Base-by-base conservation (phyloP, 2,888 invertebrate genomes). In the Bembecia ichneumoniformis region DNA sequence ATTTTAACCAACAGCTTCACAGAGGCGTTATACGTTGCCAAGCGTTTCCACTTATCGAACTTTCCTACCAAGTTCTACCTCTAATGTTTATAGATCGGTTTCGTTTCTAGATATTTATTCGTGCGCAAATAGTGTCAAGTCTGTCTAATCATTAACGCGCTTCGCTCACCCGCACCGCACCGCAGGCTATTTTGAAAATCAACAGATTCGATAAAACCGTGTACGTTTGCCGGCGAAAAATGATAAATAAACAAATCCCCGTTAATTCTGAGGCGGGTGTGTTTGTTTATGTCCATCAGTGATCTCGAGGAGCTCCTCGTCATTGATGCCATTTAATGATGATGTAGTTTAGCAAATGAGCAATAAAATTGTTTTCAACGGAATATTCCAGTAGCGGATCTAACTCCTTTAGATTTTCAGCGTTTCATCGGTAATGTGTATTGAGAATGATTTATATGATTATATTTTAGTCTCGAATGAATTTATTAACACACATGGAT, bases 261-360 rank as follows among this genome's bases (percentile, higher is more conserved):
- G 40, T n/a, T 9, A 40, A 40, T 14, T 14, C 40, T 40, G 40
- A 40, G 40, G 58, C 55, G 57, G 49, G 51, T 50, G 51, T 62
- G 60, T 64, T 66, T 69, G 58, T 67, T 66, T 64, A 62, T 52
- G 58, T 55, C 58, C 49, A 54, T 54, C 55, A 52, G 53, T 50
- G 49, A 47, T 53, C 51, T 51, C 49, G 40, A 51, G 52, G 52
- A 51, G 46, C 47, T 48, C 47, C 49, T 55, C 56, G 54, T 57
- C 53, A 59, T 58, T 55, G 58, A 59, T 59, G 40, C 4, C 7
- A 14, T 60, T 58, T 55, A 58, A 59, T 59, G 40, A 40, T 40
- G 40, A 40, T 3, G 7, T 13, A 11, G 13, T 40, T 40, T 10
- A 14, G 40, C 40, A 40, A 40, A 40, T 40, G 40, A 40, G 40